Percentiles rank a stretch among this genome's conserved stretches.
These are phyloP conservation scores for Agrotis clavis DNA, from an alignment of 2,888 invertebrate species.

Conservation along the genomic window DNA sequence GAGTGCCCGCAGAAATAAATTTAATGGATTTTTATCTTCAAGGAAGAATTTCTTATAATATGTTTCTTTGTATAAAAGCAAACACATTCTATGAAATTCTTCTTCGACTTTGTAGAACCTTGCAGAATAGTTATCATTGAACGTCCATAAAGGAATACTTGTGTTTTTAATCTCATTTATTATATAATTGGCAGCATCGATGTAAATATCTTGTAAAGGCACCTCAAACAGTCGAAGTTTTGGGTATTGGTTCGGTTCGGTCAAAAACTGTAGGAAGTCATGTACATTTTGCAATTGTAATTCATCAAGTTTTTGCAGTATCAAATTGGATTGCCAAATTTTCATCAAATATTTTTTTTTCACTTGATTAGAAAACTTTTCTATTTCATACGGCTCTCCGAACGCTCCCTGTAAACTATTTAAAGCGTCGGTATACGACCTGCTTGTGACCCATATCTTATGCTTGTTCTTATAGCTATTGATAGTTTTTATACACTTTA, in stretches of 20 bases:
- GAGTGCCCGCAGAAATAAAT: constrained; percentile 45
- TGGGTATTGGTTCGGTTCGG: no score
- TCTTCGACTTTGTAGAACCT: no score
- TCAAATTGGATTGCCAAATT: constrained; percentile 38
- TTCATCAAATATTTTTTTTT: constrained; percentile 43
- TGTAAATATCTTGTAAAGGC: constrained; percentile 5
- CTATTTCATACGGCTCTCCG: constrained; percentile 32
- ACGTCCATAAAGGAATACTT: constrained; percentile 15
- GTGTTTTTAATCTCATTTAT: not conserved
- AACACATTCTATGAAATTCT: no score
- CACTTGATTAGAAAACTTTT: constrained; percentile 21
- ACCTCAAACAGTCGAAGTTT: not conserved
- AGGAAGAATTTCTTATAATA: no score
- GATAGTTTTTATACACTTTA: constrained; percentile 24
- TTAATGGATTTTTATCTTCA: constrained; percentile 35
- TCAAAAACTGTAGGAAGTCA: constrained; percentile 3
- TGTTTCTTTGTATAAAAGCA: no score
- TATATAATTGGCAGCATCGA: constrained; percentile 1
- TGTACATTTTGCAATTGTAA: constrained; percentile 39
- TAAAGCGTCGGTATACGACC: constrained; percentile 52
- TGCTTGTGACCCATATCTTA: constrained; percentile 55
- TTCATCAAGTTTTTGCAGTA: constrained; percentile 19
- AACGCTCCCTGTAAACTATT: constrained; percentile 40
- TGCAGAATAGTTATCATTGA: not conserved
- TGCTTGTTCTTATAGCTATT: constrained; percentile 14